phyloP scores from a whole-genome alignment of 2,888 invertebrate genomes.

The Polyploca ridens region DNA sequence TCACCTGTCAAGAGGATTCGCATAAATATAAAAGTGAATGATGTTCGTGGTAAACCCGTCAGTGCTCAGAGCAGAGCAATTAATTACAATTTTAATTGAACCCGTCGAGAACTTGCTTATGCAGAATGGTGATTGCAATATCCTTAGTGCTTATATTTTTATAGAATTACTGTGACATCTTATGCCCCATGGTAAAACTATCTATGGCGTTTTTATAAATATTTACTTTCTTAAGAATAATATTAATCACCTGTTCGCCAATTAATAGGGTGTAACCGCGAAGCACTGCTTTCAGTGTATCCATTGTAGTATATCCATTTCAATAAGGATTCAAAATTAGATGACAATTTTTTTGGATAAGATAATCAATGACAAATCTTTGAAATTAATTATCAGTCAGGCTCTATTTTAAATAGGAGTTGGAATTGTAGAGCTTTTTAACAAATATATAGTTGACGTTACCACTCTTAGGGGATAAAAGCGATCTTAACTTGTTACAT shows the following conservation, averaged over 20 bases:
- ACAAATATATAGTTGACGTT: too few relatives aligned
- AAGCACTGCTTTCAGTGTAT: too few relatives aligned
- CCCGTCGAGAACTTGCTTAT: constrained; percentile 58
- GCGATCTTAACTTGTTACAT: too few relatives aligned
- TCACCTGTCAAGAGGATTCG: constrained; percentile 74
- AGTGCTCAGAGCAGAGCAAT: constrained; percentile 71
- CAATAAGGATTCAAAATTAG: too few relatives aligned
- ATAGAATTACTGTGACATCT: constrained; percentile 10
- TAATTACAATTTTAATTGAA: constrained; percentile 81
- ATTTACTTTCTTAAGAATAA: not conserved
- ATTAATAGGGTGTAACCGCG: too few relatives aligned
- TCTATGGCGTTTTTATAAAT: not conserved
- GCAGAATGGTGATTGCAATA: constrained; percentile 58
- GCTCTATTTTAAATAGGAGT: too few relatives aligned
- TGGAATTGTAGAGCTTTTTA: too few relatives aligned
- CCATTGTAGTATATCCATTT: too few relatives aligned
- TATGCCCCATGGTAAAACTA: not conserved
- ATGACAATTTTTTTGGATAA: too few relatives aligned
- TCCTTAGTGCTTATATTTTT: constrained; percentile 29
- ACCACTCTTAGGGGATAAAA: too few relatives aligned
- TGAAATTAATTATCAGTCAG: too few relatives aligned
- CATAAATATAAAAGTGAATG: constrained; percentile 80
- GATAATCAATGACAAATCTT: too few relatives aligned
- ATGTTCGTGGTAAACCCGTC: constrained; percentile 72
- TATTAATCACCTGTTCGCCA: not conserved